Evolutionary conservation across 1,140 invertebrate species (phyloP).

Genomic region (Calliopsis andreniformis): DNA sequence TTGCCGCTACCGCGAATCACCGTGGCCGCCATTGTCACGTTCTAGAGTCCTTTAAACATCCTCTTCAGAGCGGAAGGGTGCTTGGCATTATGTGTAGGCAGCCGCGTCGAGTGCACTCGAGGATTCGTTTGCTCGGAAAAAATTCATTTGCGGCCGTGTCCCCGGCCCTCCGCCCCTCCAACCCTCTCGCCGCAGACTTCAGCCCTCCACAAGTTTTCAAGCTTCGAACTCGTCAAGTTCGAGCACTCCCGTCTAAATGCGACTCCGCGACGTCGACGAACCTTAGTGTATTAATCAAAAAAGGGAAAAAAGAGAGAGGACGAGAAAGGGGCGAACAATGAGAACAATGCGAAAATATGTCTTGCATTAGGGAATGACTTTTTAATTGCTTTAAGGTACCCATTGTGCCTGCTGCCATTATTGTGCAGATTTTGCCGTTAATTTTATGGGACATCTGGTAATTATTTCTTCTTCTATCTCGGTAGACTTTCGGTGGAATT

Average conservation of each 20-base stretch:
- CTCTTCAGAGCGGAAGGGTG: constrained; percentile 66
- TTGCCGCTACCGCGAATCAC: constrained; percentile 67
- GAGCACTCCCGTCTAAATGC: constrained; percentile 42
- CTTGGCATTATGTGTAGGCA: constrained; percentile 72
- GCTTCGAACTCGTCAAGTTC: constrained; percentile 54
- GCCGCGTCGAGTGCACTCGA: constrained; percentile 70
- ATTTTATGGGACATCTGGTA: neutral
- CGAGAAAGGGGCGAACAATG: constrained; percentile 4
- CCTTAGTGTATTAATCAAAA: constrained; percentile 48
- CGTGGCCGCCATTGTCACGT: constrained; percentile 72
- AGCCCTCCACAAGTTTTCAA: constrained; percentile 52
- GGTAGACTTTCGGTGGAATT: too few species aligned
- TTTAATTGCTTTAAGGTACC: constrained; percentile 18
- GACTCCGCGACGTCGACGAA: constrained; percentile 38
- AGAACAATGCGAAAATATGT: neutral
- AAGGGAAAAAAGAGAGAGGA: neutral
- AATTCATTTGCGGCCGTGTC: constrained; percentile 74
- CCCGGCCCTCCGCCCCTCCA: constrained; percentile 20
- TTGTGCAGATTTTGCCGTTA: neutral
- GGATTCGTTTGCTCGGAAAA: constrained; percentile 76
- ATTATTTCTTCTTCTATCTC: neutral
- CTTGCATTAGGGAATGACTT: neutral
- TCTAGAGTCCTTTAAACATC: constrained; percentile 69
- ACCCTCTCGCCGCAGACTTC: constrained; percentile 6
- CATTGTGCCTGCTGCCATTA: neutral